Percentiles rank a stretch among this genome's conserved stretches.
Conservation (phyloP, 2,113 vertebrate species). For the Aleadryas rufinucha region DNA sequence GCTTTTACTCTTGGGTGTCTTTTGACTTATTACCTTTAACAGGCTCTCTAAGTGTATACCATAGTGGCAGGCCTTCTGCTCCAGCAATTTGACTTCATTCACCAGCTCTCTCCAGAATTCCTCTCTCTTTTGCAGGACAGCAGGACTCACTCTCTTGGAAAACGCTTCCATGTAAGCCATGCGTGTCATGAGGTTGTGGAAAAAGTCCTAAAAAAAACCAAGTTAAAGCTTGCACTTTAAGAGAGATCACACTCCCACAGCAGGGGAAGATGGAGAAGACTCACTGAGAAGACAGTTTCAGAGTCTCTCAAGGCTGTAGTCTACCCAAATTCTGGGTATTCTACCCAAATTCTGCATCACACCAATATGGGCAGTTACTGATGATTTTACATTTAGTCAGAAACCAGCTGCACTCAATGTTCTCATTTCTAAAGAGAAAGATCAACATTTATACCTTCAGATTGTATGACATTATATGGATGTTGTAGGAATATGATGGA, state of each 20-base stretch:
- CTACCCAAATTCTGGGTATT: not conserved
- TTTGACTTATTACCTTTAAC: slow-evolving; percentile 78
- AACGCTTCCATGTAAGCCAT: slow-evolving; percentile 68
- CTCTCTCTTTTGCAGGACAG: slow-evolving; percentile 62
- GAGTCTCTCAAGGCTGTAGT: not conserved
- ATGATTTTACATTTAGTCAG: not conserved
- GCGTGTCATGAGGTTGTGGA: slow-evolving; percentile 72
- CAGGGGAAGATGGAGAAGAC: not conserved
- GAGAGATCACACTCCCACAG: not conserved
- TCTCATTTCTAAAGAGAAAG: not conserved
- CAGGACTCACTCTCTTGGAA: slow-evolving; percentile 63
- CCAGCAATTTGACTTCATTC: slow-evolving; percentile 63
- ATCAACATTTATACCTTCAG: not conserved
- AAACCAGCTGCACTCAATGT: not conserved
- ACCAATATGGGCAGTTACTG: not conserved
- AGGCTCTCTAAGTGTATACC: slow-evolving; percentile 70
- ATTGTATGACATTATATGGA: not conserved
- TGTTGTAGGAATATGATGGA: not conserved
- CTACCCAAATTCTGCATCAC: not conserved
- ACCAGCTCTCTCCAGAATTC: slow-evolving; percentile 62
- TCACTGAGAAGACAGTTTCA: not conserved
- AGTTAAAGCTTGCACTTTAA: not conserved
- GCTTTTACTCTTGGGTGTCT: not conserved
- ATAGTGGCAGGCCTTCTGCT: slow-evolving; percentile 64
- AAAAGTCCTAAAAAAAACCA: slow-evolving; percentile 74